phyloP scores from a whole-genome alignment of 2,888 invertebrate species.

The Eupithecia centaureata region DNA sequence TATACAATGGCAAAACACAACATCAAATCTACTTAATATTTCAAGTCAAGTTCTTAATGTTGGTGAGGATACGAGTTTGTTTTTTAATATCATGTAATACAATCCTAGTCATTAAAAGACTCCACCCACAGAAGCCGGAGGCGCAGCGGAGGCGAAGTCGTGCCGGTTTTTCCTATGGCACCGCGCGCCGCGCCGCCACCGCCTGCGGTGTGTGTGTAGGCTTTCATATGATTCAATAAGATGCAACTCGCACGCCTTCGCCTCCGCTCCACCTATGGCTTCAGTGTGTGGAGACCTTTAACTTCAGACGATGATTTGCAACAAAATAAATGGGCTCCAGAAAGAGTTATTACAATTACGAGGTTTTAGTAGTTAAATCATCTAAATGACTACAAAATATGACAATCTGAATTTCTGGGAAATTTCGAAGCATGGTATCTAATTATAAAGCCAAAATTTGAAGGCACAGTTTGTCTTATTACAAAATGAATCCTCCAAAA shows the following conservation, averaged over 20 bases:
- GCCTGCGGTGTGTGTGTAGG: no score
- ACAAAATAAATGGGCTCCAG: not conserved
- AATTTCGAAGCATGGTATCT: not conserved
- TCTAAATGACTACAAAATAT: not conserved
- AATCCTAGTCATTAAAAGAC: no score
- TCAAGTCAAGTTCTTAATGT: not conserved
- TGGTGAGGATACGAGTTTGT: not conserved
- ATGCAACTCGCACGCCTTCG: no score
- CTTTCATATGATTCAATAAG: no score
- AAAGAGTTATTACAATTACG: not conserved
- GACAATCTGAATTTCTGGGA: not conserved
- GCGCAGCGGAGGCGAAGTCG: no score
- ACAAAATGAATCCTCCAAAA: constrained; percentile 9
- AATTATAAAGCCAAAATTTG: constrained; percentile 14
- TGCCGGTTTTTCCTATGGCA: no score
- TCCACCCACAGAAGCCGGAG: no score
- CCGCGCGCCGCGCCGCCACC: no score
- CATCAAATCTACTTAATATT: constrained; percentile 1
- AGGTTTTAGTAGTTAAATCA: not conserved
- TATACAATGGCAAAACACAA: not conserved
- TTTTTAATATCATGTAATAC: no score
- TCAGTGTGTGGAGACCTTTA: no score
- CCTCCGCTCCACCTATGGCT: no score
- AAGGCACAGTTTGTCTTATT: constrained; percentile 26
- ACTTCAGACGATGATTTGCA: not conserved